Base-by-base conservation (phyloP, 23 tunicate genomes). In the Oikopleura vanhoeffeni region DNA sequence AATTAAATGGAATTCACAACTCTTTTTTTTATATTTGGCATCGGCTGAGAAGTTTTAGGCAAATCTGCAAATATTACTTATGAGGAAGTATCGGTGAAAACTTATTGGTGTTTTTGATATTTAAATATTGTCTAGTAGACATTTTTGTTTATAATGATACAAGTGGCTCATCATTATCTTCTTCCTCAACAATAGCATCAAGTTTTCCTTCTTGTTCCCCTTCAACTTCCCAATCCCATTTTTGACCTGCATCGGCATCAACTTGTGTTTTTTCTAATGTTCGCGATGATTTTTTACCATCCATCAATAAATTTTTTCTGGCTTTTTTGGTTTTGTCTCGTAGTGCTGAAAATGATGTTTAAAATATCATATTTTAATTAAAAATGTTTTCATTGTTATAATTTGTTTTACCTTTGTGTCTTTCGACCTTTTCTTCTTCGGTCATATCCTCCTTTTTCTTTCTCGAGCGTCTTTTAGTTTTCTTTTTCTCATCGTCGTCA, bases 211-310 rank as follows among this genome's bases (percentile, higher is more conserved):
- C 60, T n/a, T 71, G 79, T 13, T 71, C 79, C 24, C 64, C 64
- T 49, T 49, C 64, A 3, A 71, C 30, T 71, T 71, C 79, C 79
- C 79, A 71, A 30, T 71, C 79, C 79, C 79, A 71, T 32, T 71
- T 71, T 71, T 71, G 79, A 33, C 35, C 35, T 24, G 38, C 27
- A 32, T 71, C 79, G 27, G 36, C 79, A 24, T 18, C 38, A n/a
- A n/a, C n/a, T 32, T 71, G 79, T 3, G 79, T 71, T 30, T 71
- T 71, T 32, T 71, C 79, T 2, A 71, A 38, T 30, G 27, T 71
- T 71, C 79, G 79, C 4, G 79, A 71, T 2, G 79, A 71, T 30
- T 71, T 71, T 71, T 71, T 71, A 38, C 79, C 79, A 38, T 71
- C 79, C 79, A 71, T 71, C 38, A 71, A 32, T 2, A 71, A 30